A percentile compares a stretch with the other conserved stretches of the same genome.
phyloP scores from a whole-genome alignment of 1,140 invertebrate species.

The Brachionus rotundiformis region DNA sequence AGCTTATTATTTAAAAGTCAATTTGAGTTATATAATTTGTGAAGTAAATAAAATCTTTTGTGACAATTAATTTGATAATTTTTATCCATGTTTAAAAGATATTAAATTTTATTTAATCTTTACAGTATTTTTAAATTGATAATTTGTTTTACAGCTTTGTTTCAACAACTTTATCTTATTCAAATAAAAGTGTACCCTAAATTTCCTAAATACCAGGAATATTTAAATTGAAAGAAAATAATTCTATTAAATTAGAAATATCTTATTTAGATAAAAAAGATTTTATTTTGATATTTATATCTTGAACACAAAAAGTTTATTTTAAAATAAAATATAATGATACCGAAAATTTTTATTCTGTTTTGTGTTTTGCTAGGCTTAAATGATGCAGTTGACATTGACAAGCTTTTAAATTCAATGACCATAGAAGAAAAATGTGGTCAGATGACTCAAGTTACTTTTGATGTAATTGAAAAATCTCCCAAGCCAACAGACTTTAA shows the following conservation, averaged over 20 bases:
- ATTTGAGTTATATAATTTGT: background rate
- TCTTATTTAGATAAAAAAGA: background rate
- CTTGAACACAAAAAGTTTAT: background rate
- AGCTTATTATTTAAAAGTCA: slow-evolving; percentile 5
- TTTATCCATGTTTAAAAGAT: background rate
- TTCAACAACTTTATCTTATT: background rate
- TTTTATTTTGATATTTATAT: background rate
- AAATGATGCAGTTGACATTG: background rate
- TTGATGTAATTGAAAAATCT: background rate
- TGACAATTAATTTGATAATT: background rate
- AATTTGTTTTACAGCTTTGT: background rate
- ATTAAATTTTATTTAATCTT: background rate
- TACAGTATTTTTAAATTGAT: background rate
- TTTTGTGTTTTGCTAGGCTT: background rate
- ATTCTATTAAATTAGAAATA: background rate
- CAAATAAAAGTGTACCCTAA: background rate
- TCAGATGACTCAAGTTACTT: slow-evolving; percentile 18
- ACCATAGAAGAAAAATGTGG: slow-evolving; percentile 29
- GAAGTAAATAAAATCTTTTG: background rate
- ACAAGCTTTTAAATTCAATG: background rate
- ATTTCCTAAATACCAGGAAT: background rate
- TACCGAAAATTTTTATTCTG: background rate
- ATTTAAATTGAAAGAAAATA: background rate
- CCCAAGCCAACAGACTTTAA: background rate
- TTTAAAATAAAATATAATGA: background rate